Percentiles rank a stretch among this genome's conserved stretches.
Conservation (phyloP, 2,797 vertebrate genomes). For the Eremophila alpestris region DNA sequence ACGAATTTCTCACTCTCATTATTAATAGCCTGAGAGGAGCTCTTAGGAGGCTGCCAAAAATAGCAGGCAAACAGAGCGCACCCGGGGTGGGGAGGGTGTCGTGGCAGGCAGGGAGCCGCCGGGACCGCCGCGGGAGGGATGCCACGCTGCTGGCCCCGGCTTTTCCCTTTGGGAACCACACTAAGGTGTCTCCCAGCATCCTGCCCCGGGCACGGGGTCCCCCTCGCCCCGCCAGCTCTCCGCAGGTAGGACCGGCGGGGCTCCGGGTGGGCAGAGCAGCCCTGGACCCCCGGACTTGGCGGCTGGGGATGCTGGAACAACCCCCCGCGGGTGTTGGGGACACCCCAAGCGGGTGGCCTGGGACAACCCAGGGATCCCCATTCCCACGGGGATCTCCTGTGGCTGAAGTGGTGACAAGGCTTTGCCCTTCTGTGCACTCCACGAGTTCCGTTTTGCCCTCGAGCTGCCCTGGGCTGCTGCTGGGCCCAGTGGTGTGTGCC, state of each 20-base stretch:
- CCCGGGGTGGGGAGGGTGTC: constrained; percentile 17
- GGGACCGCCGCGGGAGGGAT: neutral
- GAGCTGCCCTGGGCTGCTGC: neutral
- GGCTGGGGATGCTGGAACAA: neutral
- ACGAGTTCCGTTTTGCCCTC: neutral
- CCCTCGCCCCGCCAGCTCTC: neutral
- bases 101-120: neutral
- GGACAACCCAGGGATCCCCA: neutral
- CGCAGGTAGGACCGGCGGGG: neutral
- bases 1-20: constrained; percentile 72
- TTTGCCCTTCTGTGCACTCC: neutral
- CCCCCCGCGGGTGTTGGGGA: neutral
- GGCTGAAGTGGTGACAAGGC: neutral
- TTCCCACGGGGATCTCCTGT: neutral
- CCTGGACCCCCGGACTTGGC: fast-evolving
- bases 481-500: neutral
- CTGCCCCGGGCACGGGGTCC: neutral
- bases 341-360: fast-evolving
- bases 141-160: neutral
- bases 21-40: constrained; percentile 69
- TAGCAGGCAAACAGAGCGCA: constrained; percentile 65
- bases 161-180: neutral
- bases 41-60: constrained; percentile 70
- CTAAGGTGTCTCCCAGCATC: neutral
- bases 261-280: neutral